Evolutionary conservation across 1,140 invertebrate species (phyloP).

Genomic region (Drosophila micromelanica): DNA sequence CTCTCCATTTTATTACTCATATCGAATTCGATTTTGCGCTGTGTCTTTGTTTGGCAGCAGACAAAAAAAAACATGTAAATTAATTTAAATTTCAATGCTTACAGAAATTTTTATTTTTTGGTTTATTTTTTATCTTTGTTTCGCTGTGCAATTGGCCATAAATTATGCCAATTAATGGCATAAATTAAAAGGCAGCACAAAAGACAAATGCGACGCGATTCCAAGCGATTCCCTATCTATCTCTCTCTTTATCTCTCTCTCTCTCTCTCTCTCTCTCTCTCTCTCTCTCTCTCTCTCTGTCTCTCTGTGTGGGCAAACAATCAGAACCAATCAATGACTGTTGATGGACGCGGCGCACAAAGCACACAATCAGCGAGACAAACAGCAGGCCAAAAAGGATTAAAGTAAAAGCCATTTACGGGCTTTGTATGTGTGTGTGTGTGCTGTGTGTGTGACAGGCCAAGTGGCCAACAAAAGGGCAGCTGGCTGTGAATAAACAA

Average conservation of each 20-base stretch:
- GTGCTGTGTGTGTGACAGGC: slow-evolving; percentile 8
- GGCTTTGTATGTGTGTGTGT: slow-evolving; percentile 2
- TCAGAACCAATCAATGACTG: slow-evolving; percentile 75
- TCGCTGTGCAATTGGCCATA: slow-evolving; percentile 42
- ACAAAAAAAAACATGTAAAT: slow-evolving; percentile 13
- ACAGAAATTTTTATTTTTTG: slow-evolving; percentile 6
- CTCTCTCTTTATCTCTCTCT: neutral
- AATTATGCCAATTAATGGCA: slow-evolving; percentile 74
- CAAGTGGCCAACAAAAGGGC: slow-evolving; percentile 65
- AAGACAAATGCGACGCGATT: slow-evolving; percentile 20
- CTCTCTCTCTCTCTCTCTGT: neutral
- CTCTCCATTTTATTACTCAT: slow-evolving; percentile 12
- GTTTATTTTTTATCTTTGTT: neutral
- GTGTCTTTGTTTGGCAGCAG: slow-evolving; percentile 14
- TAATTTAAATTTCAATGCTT: slow-evolving; percentile 12
- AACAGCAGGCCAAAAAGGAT: slow-evolving; percentile 60
- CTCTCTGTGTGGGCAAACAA: slow-evolving; percentile 52
- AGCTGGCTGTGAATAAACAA: slow-evolving; percentile 77
- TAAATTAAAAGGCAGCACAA: slow-evolving; percentile 68
- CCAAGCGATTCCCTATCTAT: no score
- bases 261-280: neutral
- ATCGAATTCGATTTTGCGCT: slow-evolving; percentile 9
- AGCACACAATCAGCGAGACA: slow-evolving; percentile 63
- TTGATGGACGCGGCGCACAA: slow-evolving; percentile 58
- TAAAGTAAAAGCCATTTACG: slow-evolving; percentile 68